These are phyloP conservation scores for Luperina testacea DNA, from an alignment of 2,888 invertebrate genomes.

Conservation along the genomic window DNA sequence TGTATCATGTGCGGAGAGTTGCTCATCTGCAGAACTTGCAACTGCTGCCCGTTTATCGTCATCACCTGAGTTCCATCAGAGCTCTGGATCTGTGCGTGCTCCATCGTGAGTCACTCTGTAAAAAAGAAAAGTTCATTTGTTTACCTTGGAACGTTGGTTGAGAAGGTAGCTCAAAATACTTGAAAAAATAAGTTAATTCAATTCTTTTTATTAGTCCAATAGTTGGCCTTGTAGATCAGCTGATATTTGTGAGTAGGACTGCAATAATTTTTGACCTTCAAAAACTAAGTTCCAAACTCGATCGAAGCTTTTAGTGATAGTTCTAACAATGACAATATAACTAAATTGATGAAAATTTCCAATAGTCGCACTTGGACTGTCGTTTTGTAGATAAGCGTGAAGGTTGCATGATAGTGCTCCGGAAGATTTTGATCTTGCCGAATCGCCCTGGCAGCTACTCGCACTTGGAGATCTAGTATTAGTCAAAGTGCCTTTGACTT, in stretches of 20 bases:
- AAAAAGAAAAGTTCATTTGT: background rate
- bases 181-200: background rate
- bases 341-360: background rate
- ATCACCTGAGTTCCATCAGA: conserved; percentile 92
- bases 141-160: background rate
- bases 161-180: background rate
- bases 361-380: conserved; percentile 8
- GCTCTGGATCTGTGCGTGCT: conserved; percentile 89
- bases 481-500: background rate
- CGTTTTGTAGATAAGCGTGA: conserved; percentile 43
- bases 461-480: background rate
- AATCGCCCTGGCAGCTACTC: background rate
- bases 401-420: conserved; percentile 42
- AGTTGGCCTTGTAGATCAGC: background rate
- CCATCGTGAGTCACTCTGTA: conserved; percentile 85
- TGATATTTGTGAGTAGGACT: background rate
- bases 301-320: background rate
- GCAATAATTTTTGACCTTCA: background rate
- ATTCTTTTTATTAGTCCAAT: background rate
- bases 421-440: conserved; percentile 9
- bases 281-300: background rate
- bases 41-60: conserved; percentile 91
- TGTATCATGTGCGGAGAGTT: conserved; percentile 91
- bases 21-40: conserved; percentile 90
- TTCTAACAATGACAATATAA: background rate